Conservation (phyloP, 1,140 invertebrate genomes). For the Drosophila gunungcola region DNA sequence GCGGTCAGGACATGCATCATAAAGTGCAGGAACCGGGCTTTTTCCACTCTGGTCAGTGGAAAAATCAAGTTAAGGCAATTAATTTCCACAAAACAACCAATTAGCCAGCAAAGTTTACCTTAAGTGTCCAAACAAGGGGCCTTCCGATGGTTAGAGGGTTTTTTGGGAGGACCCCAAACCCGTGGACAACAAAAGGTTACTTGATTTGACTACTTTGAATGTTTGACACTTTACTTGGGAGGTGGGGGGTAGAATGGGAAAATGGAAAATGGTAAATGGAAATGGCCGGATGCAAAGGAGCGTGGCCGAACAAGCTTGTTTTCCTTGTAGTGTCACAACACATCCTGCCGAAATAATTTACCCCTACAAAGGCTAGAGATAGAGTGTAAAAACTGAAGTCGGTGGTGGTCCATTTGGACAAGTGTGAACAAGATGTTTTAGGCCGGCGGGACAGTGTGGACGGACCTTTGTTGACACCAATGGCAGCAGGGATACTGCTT, state of each 20-base stretch:
- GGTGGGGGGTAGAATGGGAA: slow-evolving; percentile 17
- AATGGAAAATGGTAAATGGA: slow-evolving; percentile 15
- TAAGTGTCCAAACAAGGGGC: slow-evolving; percentile 81
- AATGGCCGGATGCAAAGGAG: slow-evolving; percentile 26
- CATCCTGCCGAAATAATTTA: slow-evolving; percentile 81
- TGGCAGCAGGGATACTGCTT: slow-evolving; percentile 25
- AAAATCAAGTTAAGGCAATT: slow-evolving; percentile 84
- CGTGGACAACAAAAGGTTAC: slow-evolving; percentile 79
- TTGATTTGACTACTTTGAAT: slow-evolving; percentile 85
- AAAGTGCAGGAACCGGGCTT: slow-evolving; percentile 59
- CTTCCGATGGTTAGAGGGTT: not conserved
- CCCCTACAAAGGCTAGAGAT: slow-evolving; percentile 21
- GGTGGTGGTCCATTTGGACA: slow-evolving; percentile 67
- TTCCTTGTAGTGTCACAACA: slow-evolving; percentile 73
- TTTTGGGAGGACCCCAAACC: slow-evolving; percentile 3
- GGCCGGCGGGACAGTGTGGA: slow-evolving; percentile 68
- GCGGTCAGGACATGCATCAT: slow-evolving; percentile 67
- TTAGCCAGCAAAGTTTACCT: slow-evolving; percentile 84
- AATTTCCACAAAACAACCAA: slow-evolving; percentile 85
- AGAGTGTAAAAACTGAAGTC: slow-evolving; percentile 36
- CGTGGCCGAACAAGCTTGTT: slow-evolving; percentile 71
- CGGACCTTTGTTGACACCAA: slow-evolving; percentile 70
- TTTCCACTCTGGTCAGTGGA: slow-evolving; percentile 43
- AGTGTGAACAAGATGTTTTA: slow-evolving; percentile 83
- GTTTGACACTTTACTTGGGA: slow-evolving; percentile 79